phyloP scores from a whole-genome alignment of 2,797 vertebrate species.

The Clarias platycephalus region DNA sequence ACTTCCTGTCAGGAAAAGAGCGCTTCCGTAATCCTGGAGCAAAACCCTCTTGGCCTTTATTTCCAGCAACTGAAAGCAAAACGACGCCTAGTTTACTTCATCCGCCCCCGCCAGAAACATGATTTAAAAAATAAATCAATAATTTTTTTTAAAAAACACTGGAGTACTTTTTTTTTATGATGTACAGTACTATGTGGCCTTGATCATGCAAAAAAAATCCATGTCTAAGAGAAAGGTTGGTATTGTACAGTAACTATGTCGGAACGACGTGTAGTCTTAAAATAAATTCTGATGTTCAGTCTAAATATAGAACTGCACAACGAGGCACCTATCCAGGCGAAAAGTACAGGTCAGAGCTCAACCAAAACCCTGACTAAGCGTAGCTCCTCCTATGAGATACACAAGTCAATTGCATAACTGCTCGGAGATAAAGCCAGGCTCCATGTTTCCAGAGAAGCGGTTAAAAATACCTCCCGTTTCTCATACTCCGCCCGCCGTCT shows the following conservation, averaged over 20 bases:
- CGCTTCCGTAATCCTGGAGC: constrained; percentile 80
- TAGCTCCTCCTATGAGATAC: constrained; percentile 13
- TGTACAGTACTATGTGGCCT: background rate
- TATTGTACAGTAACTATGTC: background rate
- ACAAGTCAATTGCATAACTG: constrained; percentile 19
- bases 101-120: background rate
- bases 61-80: constrained; percentile 66
- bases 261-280: background rate
- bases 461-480: constrained; percentile 45
- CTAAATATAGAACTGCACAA: constrained; percentile 11
- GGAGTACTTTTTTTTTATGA: background rate
- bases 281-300: background rate
- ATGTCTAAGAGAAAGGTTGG: background rate
- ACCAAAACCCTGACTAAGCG: constrained; percentile 2
- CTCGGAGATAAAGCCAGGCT: background rate
- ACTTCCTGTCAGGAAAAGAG: constrained; percentile 83
- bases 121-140: background rate
- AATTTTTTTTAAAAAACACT: too few species aligned
- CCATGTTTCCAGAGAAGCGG: background rate
- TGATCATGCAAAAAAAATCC: background rate
- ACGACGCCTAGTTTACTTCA: constrained; percentile 42
- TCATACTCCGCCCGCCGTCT: constrained; percentile 12
- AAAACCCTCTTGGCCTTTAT: constrained; percentile 66
- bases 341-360: constrained; percentile 3
- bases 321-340: constrained; percentile 25